Evolutionary conservation across 2,797 vertebrate genomes (phyloP), one percentile per base, ranked within the genome.

Genomic region (Neosilurus hyrtlii): DNA sequence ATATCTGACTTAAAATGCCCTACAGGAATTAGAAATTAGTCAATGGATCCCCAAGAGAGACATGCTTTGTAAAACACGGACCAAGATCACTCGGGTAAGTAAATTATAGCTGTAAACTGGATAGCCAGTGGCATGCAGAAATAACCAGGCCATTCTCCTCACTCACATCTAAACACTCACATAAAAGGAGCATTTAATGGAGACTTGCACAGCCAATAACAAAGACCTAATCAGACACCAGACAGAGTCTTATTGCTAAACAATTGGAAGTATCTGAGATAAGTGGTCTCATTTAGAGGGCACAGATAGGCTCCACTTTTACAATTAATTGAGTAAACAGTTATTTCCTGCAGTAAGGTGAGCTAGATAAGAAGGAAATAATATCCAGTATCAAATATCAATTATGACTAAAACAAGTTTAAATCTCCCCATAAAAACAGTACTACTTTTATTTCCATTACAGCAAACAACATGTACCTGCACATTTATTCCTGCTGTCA

Each of bases 181-280:
- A 83, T 30, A 82, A 84, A 86, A 84, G 76, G 62, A 74, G 74
- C 79, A 68, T 79, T 80, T 67, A 81, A 37, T 72, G 12, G 16
- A 59, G 54, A 57, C 54, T 4, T 59, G 14, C 73, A 37, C 26
- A 15, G 10, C 26, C 54, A 52, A 52, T 12, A 52, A 81, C 74
- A 82, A 76, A 67, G 62, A 56, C 24, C 20, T 59, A 51, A 82
- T 85, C 62, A 82, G 79, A 80, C 37, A 61, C 66, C 11, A 30
- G 70, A 76, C 49, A 59, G 22, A 57, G 71, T 59, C 73, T 37
- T 35, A 59, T 37, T 59, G 73, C 54, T 37, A 26, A 75, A 30
- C 66, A 73, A 83, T 56, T 54, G 59, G 43, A 80, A 79, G 81
- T 57, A 52, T 10, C 30, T 61, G 52, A 15, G 30, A 57, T 75